Evolutionary conservation across 2,797 vertebrate genomes (phyloP).

Genomic region (Protonibea diacanthus): DNA sequence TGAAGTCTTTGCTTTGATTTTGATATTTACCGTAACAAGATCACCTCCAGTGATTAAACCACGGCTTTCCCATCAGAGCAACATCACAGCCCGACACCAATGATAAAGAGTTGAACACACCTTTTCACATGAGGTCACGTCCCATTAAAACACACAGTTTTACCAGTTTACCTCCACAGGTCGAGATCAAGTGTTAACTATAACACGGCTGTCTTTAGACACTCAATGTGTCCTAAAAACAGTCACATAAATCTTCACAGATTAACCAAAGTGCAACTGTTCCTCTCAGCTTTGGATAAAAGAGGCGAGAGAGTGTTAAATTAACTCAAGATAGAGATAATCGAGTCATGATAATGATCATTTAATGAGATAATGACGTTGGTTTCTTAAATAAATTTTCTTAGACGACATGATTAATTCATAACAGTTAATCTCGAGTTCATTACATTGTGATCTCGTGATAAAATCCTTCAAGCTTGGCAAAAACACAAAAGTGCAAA

Average conservation of each 20-base stretch:
- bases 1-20: slow-evolving; percentile 1
- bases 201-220: background rate
- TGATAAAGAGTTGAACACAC: background rate
- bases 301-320: background rate
- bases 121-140: background rate
- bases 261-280: background rate
- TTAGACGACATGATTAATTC: background rate
- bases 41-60: background rate
- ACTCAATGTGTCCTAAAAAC: background rate
- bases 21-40: background rate
- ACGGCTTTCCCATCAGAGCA: background rate
- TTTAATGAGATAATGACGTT: background rate
- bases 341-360: background rate
- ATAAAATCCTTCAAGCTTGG: slow-evolving; percentile 6
- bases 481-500: slow-evolving; percentile 42
- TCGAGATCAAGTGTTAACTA: background rate
- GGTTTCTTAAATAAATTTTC: background rate
- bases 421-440: background rate
- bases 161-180: background rate
- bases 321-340: background rate
- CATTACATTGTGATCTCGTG: slow-evolving; percentile 3
- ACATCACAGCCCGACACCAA: background rate
- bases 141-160: background rate
- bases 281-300: background rate
- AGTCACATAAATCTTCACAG: background rate